phyloP scores from a whole-genome alignment of 2,888 invertebrate species.

The Drosophila picticornis region DNA sequence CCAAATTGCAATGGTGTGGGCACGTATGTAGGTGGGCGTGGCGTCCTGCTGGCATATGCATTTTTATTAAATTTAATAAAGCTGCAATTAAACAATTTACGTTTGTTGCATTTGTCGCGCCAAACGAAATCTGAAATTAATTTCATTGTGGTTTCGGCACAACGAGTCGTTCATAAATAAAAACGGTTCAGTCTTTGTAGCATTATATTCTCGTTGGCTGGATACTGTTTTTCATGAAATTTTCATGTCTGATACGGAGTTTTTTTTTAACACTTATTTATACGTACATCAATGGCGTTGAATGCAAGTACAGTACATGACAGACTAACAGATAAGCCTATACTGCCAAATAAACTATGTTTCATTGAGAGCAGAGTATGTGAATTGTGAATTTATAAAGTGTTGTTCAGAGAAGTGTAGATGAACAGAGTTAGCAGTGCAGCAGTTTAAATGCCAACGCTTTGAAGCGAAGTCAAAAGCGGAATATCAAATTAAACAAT shows the following conservation, averaged over 20 bases:
- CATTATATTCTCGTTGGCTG: background rate
- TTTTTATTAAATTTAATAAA: constrained; percentile 79
- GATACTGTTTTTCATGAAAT: background rate
- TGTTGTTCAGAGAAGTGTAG: constrained; percentile 11
- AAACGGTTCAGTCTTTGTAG: background rate
- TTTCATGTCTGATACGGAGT: background rate
- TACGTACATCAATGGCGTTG: background rate
- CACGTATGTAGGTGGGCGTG: background rate
- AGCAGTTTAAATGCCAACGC: constrained; percentile 17
- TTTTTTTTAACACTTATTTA: background rate
- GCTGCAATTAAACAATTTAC: constrained; percentile 72
- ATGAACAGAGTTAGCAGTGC: constrained; percentile 6
- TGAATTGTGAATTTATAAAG: constrained; percentile 22
- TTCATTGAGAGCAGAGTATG: background rate
- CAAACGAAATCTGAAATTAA: constrained; percentile 65
- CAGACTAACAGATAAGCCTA: background rate
- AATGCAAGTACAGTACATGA: background rate
- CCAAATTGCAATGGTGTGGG: background rate
- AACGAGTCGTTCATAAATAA: constrained; percentile 12
- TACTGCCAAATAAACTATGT: background rate
- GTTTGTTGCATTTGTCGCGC: constrained; percentile 59
- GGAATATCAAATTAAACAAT: constrained; percentile 34
- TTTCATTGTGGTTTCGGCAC: constrained; percentile 61
- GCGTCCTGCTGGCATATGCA: constrained; percentile 68
- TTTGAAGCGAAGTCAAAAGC: constrained; percentile 14